Percentiles rank a stretch among this genome's conserved stretches.
These are phyloP conservation scores for Ormyrus thymus DNA, from an alignment of 2,888 invertebrate species.

Conservation along the genomic window DNA sequence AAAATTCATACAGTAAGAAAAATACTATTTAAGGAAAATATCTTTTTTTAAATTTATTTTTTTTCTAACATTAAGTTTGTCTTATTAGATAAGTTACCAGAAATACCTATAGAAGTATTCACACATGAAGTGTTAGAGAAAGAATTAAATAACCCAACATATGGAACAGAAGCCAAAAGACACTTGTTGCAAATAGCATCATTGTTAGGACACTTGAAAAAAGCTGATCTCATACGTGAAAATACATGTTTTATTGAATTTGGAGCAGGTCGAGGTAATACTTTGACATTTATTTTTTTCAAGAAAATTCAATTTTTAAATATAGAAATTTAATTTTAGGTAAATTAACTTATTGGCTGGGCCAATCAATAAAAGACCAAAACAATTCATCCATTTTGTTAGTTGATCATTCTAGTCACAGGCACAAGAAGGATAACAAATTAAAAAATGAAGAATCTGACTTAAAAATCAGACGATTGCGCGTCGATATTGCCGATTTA, in stretches of 20 bases:
- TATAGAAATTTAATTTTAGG: conserved; percentile 75
- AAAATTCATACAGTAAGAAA: conserved; percentile 65
- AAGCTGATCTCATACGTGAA: conserved; percentile 78
- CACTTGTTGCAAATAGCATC: conserved; percentile 89
- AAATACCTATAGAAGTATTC: conserved; percentile 72
- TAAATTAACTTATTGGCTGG: conserved; percentile 86
- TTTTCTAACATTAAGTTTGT: conserved; percentile 3
- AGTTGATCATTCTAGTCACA: conserved; percentile 87
- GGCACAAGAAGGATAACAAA: conserved; percentile 87
- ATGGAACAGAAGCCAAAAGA: conserved; percentile 81
- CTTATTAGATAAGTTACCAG: conserved; percentile 66
- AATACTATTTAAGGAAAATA: conserved; percentile 5
- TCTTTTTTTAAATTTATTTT: conserved; percentile 6
- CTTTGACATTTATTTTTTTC: neutral
- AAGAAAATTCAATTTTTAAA: conserved; percentile 3
- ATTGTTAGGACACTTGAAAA: conserved; percentile 82
- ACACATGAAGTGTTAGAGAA: conserved; percentile 75
- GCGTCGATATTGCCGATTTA: conserved; percentile 89
- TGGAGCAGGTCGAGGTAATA: conserved; percentile 91
- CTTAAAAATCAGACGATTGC: conserved; percentile 79
- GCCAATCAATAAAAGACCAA: conserved; percentile 78
- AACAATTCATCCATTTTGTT: conserved; percentile 80
- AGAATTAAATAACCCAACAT: conserved; percentile 77
- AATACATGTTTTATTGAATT: conserved; percentile 88
- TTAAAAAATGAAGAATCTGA: conserved; percentile 74